Base-by-base conservation (phyloP, 1,140 invertebrate species). In the Aphis craccivora region DNA sequence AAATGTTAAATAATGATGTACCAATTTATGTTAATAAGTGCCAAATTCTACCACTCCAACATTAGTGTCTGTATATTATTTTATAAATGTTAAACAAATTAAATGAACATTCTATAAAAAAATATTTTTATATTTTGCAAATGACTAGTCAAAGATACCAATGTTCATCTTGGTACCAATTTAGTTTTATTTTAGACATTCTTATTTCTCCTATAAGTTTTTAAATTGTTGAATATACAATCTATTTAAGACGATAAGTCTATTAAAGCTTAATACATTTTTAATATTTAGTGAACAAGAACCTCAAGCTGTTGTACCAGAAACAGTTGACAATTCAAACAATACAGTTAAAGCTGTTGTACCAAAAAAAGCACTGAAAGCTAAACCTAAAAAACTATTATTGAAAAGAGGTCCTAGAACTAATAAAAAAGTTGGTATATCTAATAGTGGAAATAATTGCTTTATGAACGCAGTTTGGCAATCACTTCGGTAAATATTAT, bases 391-490 rank as follows among this genome's bases (percentile, higher is more conserved):
- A 94, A 87, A 94, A 90, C 25, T 35, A 30, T 23, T 53, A 1
- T 86, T n/a, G 8, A 94, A 90, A 91, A 51, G 93, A 81, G 89
- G 94, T 88, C 84, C 83, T 45, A 88, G 91, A 86, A 60, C 93
- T 93, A 97, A 96, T 94, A 97, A 96, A 95, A 96, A 97, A 88
- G 96, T 98, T 94, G 98, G 98, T 51, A 96, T 98, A 94, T 96
- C 97, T 94, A 98, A 98, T 96, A 96, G 98, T 95, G 98, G 97
- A 94, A 98, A 98, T 95, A 98, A 97, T 94, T 98, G 97, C 95
- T 98, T 98, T 95, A 98, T 98, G 97, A 98, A 98, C 95, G 97
- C 97, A 93, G 97, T 98, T 84, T 95, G 98, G 93, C 98, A 98
- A 95, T 98, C 97, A 94, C 96, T 98, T 94, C 98, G 96, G 96